Evolutionary conservation across 2,797 vertebrate species (phyloP), one percentile per base, ranked within the genome.

Genomic region (Alouatta caraya): DNA sequence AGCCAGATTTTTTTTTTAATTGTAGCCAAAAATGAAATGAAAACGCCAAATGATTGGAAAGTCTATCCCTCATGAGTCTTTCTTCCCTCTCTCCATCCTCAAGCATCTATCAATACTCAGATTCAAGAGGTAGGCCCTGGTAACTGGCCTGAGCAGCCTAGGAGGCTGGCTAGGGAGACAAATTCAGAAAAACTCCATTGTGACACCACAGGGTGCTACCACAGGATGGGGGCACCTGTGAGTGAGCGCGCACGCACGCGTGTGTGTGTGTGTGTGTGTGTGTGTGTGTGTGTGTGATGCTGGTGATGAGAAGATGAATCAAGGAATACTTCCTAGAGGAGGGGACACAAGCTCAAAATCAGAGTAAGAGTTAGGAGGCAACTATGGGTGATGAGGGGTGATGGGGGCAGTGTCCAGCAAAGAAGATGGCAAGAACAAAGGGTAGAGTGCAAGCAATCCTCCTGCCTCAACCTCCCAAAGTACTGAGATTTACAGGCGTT

Each of bases 11-110:
- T 92, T 11, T 24, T 61, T 61, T 55, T 1, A 92, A 52, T 5
- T 67, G 64, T 50, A 61, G n/a, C 76, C 91, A 76, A 94, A 95
- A 90, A 48, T 84, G 75, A 92, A 88, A 91, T 96, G 46, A 64
- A 96, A 93, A 94, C 50, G 59, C 86, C 96, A 94, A 78, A 88
- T 89, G 91, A 93, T 75, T 91, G 46, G 39, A 57, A 64, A 84
- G 26, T n/a, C 39, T 52, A 28, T 67, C 79, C 39, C 79, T 86
- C 81, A 46, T 70, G 72, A 87, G 59, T 85, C 90, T 57, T 39
- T 46, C 92, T 64, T 76, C 44, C 37, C 8, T 83, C 44, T 39
- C n/a, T 84, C 52, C 75, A 81, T 57, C 48, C 50, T 79, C 1
- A 30, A 90, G 57, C 81, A 79, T 90, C 39, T 42, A 11, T 37